These are phyloP conservation scores for Apis dorsata DNA, from an alignment of 1,140 invertebrate genomes.

Conservation along the genomic window DNA sequence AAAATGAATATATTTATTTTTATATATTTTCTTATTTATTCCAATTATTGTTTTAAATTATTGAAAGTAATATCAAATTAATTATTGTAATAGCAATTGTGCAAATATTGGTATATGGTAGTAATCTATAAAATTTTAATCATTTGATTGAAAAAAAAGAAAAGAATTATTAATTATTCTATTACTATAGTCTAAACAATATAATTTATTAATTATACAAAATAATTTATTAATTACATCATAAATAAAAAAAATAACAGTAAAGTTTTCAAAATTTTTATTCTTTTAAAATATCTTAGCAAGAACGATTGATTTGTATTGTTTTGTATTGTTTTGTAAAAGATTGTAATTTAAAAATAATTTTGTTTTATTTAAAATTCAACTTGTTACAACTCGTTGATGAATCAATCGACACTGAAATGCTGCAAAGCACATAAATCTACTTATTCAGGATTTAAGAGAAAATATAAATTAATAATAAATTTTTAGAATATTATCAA, in stretches of 20 bases:
- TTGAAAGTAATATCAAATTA: too few species aligned
- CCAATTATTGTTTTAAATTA: neutral
- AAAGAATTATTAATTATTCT: neutral
- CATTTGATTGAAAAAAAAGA: too few species aligned
- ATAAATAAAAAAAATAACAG: neutral
- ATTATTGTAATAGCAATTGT: too few species aligned
- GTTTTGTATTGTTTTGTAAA: too few species aligned
- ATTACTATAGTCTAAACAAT: neutral
- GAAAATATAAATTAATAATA: neutral
- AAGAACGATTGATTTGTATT: neutral
- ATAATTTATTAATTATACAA: neutral
- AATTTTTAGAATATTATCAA: neutral
- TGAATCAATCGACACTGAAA: constrained; percentile 41
- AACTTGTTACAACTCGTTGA: constrained; percentile 6
- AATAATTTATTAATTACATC: too few species aligned
- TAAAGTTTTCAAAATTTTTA: neutral
- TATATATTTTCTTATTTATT: neutral
- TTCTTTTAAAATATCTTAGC: neutral
- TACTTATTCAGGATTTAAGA: neutral
- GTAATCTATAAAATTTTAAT: too few species aligned
- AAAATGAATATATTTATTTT: neutral
- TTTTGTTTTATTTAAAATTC: neutral
- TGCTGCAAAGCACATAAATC: constrained; percentile 38
- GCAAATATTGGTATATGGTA: too few species aligned
- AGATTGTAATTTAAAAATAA: neutral